Evolutionary conservation across 2,888 invertebrate genomes (phyloP).

Genomic region (Cecidostiba fungosa): DNA sequence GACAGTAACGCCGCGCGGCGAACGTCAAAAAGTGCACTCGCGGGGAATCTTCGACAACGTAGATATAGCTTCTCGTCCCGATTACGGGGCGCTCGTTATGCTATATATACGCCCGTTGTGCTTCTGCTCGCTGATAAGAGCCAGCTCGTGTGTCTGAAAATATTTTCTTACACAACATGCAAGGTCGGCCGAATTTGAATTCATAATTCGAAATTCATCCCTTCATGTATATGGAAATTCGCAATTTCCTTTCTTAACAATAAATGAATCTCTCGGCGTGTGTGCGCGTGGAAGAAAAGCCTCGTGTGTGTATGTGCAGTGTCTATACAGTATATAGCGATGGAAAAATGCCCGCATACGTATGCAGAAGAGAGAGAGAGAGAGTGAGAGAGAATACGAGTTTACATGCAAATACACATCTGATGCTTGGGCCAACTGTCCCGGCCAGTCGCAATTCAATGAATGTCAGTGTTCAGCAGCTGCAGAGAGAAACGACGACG

Average conservation of each 20-base stretch:
- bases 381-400: conserved; percentile 31
- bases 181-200: neutral
- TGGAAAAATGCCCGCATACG: conserved; percentile 3
- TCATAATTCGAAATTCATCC: conserved; percentile 24
- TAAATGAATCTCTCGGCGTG: neutral
- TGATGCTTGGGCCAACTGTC: conserved; percentile 41
- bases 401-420: conserved; percentile 64
- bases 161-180: neutral
- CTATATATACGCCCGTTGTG: neutral
- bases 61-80: too few relatives aligned
- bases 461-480: conserved; percentile 39
- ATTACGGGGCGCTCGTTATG: neutral
- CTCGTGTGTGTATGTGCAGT: neutral
- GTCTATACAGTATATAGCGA: neutral
- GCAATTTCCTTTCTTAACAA: neutral
- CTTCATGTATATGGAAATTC: conserved; percentile 21
- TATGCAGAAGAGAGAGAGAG: neutral
- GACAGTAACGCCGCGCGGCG: neutral
- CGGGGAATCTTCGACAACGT: neutral
- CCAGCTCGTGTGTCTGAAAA: neutral
- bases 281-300: conserved; percentile 1
- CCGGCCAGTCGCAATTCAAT: conserved; percentile 49
- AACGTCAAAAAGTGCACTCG: conserved; percentile 4
- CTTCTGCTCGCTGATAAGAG: neutral
- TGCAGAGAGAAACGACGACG: conserved; percentile 14